Base-by-base conservation (phyloP, 2,113 vertebrate species). In the Tursiops truncatus region DNA sequence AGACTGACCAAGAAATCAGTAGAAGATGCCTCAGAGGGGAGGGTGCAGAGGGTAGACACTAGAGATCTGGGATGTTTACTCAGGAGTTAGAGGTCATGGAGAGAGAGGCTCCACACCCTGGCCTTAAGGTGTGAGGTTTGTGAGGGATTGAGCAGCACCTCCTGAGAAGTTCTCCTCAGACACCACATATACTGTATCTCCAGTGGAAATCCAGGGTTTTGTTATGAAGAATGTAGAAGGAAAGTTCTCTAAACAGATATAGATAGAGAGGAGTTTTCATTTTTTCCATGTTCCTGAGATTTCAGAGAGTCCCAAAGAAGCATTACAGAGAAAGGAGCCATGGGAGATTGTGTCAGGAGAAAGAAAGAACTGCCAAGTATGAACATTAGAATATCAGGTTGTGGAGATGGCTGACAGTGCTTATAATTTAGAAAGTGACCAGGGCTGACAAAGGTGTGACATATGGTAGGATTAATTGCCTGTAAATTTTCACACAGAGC, bases 141-240 rank as follows among this genome's bases (percentile, higher is more conserved):
- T 62, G 36, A 94, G 8, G 26, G 12, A n/a, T 31, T 13, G 9
- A 60, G 1, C 2, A 31, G 21, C 7, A 68, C 28, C 13, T 80
- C 5, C 58, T 33, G 31, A 60, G 41, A 67, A 11, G 1, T 74
- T 74, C 85, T 70, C 11, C 63, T 17, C 33, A 36, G 20, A 74
- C 2, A 10, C 0, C 7, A 14, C 17, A 2, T 13, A 26, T 0
- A 6, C 6, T 50, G 41, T 3, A 8, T 67, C 33, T 1, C 50
- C 28, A 6, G 1, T 33, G 26, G 33, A 63, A 84, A 71, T 17
- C 1, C 14, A 68, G 25, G 23, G 3, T 3, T 80, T 94, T 38
- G 2, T 38, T 76, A 56, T 58, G 44, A 65, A 28, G 15, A 65
- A n/a, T 2, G 33, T 17, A 77, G n/a, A 56, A 63, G 14, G 33